These are phyloP conservation scores for Hepsetus odoe DNA, from an alignment of 2,113 vertebrate species.

Conservation along the genomic window DNA sequence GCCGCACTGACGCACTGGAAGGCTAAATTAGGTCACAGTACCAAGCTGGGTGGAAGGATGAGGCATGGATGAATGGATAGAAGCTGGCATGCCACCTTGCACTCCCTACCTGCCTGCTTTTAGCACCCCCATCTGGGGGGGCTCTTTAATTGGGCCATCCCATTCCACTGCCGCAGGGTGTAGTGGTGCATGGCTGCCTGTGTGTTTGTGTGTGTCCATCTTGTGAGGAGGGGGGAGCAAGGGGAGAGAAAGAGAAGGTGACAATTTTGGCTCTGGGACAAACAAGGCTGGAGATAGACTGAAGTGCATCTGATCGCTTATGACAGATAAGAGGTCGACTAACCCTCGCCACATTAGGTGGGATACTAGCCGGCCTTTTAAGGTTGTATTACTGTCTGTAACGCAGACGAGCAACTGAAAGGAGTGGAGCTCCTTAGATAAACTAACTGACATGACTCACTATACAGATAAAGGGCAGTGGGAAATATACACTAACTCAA, in stretches of 20 bases:
- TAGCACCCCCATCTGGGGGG: constrained; percentile 57
- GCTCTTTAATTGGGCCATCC: constrained; percentile 70
- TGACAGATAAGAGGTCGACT: constrained; percentile 33
- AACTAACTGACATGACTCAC: constrained; percentile 5
- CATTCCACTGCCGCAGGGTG: constrained; percentile 49
- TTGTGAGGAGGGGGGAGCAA: background rate
- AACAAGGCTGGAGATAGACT: constrained; percentile 28
- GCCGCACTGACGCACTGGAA: constrained; percentile 1
- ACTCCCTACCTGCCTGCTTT: constrained; percentile 65
- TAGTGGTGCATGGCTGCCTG: background rate
- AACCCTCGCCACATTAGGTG: constrained; percentile 21
- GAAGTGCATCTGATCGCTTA: constrained; percentile 31
- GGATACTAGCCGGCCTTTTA: constrained; percentile 22
- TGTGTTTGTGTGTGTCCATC: constrained; percentile 29
- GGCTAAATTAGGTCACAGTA: constrained; percentile 73
- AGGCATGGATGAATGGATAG: constrained; percentile 72
- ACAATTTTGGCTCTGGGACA: constrained; percentile 21
- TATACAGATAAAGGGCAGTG: background rate
- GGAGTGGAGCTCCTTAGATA: background rate
- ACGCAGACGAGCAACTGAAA: background rate
- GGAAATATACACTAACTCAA: background rate
- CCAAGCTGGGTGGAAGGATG: constrained; percentile 56
- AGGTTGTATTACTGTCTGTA: background rate
- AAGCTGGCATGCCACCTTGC: constrained; percentile 69
- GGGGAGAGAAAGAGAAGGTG: background rate